Evolutionary conservation across 2,113 vertebrate species (phyloP).

Genomic region (Halcyon senegalensis): DNA sequence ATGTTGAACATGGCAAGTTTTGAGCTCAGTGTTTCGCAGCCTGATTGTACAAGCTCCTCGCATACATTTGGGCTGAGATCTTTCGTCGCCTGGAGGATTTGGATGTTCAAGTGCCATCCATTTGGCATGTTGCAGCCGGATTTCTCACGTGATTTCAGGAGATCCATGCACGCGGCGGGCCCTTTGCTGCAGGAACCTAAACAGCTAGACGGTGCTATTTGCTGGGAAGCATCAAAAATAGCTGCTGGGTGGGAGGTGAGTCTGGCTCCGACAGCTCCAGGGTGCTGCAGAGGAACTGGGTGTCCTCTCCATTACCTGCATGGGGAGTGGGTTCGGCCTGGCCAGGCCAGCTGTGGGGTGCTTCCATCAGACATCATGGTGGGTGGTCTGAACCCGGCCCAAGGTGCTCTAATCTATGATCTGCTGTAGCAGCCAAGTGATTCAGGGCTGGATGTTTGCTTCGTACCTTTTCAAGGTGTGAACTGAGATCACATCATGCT

Average conservation of each 20-base stretch:
- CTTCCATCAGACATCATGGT: neutral
- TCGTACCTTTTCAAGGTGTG: neutral
- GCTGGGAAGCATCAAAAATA: neutral
- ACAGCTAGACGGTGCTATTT: fast-evolving
- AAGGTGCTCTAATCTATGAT: constrained; percentile 3
- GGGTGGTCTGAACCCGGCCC: constrained; percentile 1
- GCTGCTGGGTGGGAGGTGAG: neutral
- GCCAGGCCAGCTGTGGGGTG: neutral
- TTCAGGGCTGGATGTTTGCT: constrained; percentile 41
- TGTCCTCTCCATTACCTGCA: neutral
- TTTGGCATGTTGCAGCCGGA: neutral
- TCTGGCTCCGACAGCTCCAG: neutral
- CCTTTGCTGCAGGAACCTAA: neutral
- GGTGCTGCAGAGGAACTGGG: neutral
- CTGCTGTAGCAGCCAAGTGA: constrained; percentile 24
- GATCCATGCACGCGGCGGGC: fast-evolving
- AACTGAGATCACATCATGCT: neutral
- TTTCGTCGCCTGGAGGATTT: neutral
- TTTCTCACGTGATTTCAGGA: neutral
- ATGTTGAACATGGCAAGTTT: neutral
- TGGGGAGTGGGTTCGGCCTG: neutral
- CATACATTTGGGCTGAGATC: neutral
- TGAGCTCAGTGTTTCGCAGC: neutral
- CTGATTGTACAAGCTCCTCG: neutral
- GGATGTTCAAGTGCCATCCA: neutral